Percentiles rank a stretch among this genome's conserved stretches.
Conservation (phyloP, 2,797 vertebrate species). For the Potorous gilbertii region DNA sequence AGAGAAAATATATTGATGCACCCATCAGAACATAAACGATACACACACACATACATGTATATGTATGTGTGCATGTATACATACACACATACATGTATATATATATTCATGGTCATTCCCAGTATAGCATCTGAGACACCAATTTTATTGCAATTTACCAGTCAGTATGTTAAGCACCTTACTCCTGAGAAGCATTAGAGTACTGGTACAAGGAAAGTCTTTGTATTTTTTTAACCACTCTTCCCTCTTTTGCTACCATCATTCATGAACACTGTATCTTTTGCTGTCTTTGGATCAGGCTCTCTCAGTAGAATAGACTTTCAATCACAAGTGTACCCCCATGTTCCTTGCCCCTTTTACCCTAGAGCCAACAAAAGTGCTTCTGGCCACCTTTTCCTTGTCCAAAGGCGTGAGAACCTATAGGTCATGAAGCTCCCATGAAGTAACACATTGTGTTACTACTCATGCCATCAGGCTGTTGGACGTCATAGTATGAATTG, state of each 20-base stretch:
- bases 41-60: too few relatives aligned
- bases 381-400: constrained; percentile 53
- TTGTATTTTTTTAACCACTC: not conserved
- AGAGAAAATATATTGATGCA: not conserved
- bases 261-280: not conserved
- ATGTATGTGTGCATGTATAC: too few relatives aligned
- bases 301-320: not conserved
- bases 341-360: constrained; percentile 22
- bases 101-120: not conserved
- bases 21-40: not conserved
- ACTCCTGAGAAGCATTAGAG: not conserved
- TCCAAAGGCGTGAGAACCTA: constrained; percentile 65
- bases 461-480: constrained; percentile 50
- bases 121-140: not conserved
- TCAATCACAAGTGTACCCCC: not conserved
- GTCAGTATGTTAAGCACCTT: not conserved
- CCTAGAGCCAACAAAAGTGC: constrained; percentile 49
- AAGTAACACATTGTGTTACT: constrained; percentile 63
- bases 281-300: not conserved
- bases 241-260: not conserved
- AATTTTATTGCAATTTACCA: not conserved
- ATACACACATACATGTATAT: too few relatives aligned
- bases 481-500: constrained; percentile 77
- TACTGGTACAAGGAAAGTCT: not conserved
- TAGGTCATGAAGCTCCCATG: constrained; percentile 76